Conservation (phyloP, 1,140 invertebrate species). For the Eulimnadia texana region DNA sequence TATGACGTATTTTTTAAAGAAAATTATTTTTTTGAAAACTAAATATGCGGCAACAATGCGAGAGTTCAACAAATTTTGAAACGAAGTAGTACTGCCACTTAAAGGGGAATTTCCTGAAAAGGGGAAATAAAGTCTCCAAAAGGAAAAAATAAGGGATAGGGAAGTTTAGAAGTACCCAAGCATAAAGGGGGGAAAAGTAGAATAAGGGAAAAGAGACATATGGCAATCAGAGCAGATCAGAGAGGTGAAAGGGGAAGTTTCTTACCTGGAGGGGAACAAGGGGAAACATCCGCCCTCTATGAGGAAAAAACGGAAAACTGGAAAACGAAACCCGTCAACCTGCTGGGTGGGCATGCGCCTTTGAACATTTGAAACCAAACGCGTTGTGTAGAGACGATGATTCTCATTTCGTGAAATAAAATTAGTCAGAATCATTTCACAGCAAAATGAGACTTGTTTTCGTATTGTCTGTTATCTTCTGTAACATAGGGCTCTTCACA, state of each 20-base stretch:
- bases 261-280: not conserved
- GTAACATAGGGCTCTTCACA: not conserved
- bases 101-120: too few relatives aligned
- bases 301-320: not conserved
- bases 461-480: not conserved
- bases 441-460: not conserved
- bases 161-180: too few relatives aligned
- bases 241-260: not conserved
- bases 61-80: too few relatives aligned
- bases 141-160: too few relatives aligned
- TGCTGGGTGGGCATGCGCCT: constrained; percentile 4
- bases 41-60: too few relatives aligned
- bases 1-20: too few relatives aligned
- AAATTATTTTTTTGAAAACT: too few relatives aligned
- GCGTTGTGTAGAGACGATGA: not conserved
- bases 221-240: too few relatives aligned
- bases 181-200: too few relatives aligned
- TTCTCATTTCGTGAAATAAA: not conserved
- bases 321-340: not conserved
- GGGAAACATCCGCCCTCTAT: not conserved
- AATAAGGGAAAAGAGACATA: too few relatives aligned
- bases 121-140: too few relatives aligned
- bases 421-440: not conserved
- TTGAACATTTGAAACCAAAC: not conserved
- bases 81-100: too few relatives aligned